phyloP scores from a whole-genome alignment of 1,140 invertebrate species.

The Leptinotarsa texana region DNA sequence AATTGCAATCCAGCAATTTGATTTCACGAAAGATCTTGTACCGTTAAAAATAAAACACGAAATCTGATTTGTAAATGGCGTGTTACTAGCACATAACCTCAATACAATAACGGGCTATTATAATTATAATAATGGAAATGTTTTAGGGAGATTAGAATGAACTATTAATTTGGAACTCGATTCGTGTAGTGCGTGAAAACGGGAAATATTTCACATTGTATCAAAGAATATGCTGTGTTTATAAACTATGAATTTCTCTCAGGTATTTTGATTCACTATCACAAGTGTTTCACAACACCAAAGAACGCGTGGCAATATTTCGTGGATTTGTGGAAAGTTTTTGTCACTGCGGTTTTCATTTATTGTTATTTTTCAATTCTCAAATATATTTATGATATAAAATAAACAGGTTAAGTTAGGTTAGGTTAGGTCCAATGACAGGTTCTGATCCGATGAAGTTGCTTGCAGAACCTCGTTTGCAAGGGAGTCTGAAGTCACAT shows the following conservation, averaged over 20 bases:
- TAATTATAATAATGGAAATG: conserved; percentile 29
- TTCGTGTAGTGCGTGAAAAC: not conserved
- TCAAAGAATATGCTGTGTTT: conserved; percentile 1
- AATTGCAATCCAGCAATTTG: not conserved
- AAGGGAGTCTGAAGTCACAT: no score
- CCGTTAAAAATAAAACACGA: not conserved
- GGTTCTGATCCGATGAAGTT: no score
- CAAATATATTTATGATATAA: no score
- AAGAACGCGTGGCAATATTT: no score
- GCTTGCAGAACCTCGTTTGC: no score
- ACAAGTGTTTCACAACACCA: no score
- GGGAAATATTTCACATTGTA: not conserved
- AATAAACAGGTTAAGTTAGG: no score
- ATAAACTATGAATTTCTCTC: conserved; percentile 5
- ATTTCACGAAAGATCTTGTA: not conserved
- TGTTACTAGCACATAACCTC: not conserved
- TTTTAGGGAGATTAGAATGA: conserved; percentile 20
- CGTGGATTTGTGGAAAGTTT: no score
- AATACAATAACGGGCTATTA: conserved; percentile 22
- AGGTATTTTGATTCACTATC: no score
- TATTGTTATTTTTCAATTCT: no score
- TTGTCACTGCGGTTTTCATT: no score
- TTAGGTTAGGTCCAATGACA: no score
- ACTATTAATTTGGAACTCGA: conserved; percentile 16
- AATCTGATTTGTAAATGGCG: not conserved